Base-by-base conservation (phyloP, 2,888 invertebrate species). In the Quadroppia sp. region DNA sequence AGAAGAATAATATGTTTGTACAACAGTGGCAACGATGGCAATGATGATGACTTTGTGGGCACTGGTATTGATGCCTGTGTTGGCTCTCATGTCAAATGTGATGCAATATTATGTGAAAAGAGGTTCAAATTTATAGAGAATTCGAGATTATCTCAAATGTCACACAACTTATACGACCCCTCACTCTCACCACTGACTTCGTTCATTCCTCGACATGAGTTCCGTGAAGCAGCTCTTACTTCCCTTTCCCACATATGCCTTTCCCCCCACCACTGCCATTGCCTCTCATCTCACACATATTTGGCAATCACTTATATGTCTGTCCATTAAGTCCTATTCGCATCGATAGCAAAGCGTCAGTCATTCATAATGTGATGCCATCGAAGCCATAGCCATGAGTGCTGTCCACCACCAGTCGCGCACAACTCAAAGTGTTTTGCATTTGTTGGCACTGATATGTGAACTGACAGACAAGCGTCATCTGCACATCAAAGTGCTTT, bases 331-430 rank as follows among this genome's bases (percentile, higher is more conserved):
- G 59, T 59, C 59, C 11, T n/a, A 64, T 28, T 64, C 42, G 36
- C 15, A 67, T 67, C 40, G 67, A 67, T 67, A 67, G 40, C 23
- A 67, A 23, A 23, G 40, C 67, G 40, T 67, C 67, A 67, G 4
- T 67, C 67, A 59, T 30, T 59, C 30, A 42, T 64, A 17, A 4
- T n/a, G n/a, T 67, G 67, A 67, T 67, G 23, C 20, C 36, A 40
- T 40, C 67, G 20, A 17, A 9, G 59, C 25, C 32, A 30, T 45
- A 45, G 45, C 17, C 30, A 23, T 25, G 13, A 61, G 59, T 61
- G 32, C 40, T 67, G 67, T 67, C 67, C 67, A 67, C 67, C 67
- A 67, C 67, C 67, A 67, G 9, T 67, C 40, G 67, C 40, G 67
- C 32, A 67, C 40, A 67, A 25, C 67, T 61, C 32, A 61, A 61